These are phyloP conservation scores for Dendrocopos noguchii DNA, from an alignment of 2,113 vertebrate genomes.

Conservation along the genomic window DNA sequence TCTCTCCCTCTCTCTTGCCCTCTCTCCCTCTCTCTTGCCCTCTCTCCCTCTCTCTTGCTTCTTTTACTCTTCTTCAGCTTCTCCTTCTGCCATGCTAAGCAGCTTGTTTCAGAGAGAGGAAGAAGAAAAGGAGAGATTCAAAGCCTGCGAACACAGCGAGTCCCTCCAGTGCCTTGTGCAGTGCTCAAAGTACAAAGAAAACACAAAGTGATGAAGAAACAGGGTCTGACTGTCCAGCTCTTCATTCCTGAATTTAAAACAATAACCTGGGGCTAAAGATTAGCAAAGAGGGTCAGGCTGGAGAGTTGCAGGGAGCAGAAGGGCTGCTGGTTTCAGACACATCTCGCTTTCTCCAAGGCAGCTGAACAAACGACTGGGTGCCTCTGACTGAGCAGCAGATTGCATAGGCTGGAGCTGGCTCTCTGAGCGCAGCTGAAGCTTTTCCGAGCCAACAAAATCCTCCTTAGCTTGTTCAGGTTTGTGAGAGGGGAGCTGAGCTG, in stretches of 20 bases:
- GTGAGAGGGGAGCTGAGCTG: background rate
- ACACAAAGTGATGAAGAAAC: slow-evolving; percentile 21
- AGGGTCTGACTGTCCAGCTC: background rate
- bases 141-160: background rate
- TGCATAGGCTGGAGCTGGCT: background rate
- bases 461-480: background rate
- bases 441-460: background rate
- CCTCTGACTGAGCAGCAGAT: background rate
- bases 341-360: background rate
- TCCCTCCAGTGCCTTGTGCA: background rate
- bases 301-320: background rate
- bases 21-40: no score
- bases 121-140: background rate
- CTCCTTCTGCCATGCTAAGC: background rate
- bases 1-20: no score
- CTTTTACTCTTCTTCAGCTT: background rate
- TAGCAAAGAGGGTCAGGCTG: background rate
- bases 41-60: background rate
- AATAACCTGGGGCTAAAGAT: slow-evolving; percentile 26
- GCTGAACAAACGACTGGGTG: background rate
- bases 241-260: slow-evolving; percentile 50
- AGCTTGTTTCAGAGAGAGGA: background rate
- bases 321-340: background rate
- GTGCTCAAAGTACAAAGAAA: slow-evolving; percentile 16
- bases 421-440: background rate